Conservation (phyloP, 2,888 invertebrate species). For the Boloria selene region DNA sequence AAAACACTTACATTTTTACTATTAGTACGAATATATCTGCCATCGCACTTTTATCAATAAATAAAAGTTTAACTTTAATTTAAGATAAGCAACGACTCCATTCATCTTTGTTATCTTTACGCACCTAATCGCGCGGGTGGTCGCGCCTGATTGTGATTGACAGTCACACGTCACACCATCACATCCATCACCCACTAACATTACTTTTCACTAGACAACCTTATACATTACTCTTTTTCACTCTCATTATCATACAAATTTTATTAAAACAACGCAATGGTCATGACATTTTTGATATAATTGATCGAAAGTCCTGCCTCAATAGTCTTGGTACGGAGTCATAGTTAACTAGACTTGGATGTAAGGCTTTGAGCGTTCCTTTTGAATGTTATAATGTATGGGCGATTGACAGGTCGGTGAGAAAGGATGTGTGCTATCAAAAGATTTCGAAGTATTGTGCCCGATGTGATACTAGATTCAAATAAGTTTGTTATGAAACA, state of each 20-base stretch:
- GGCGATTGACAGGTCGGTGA: slow-evolving; percentile 44
- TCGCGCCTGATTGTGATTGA: slow-evolving; percentile 80
- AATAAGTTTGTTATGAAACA: slow-evolving; percentile 30
- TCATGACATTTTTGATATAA: slow-evolving; percentile 19
- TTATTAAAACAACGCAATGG: slow-evolving; percentile 44
- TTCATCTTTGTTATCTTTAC: slow-evolving; percentile 45
- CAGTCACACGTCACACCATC: slow-evolving; percentile 68
- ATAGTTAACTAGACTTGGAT: slow-evolving; percentile 49
- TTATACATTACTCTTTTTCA: slow-evolving; percentile 44
- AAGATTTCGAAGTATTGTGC: slow-evolving; percentile 44
- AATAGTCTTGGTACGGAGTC: slow-evolving; percentile 27
- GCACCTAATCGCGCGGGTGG: slow-evolving; percentile 78
- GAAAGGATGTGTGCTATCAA: slow-evolving; percentile 43
- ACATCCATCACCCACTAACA: slow-evolving; percentile 44
- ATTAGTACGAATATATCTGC: too few species aligned
- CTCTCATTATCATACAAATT: background rate
- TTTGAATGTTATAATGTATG: slow-evolving; percentile 50
- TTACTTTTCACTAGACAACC: slow-evolving; percentile 34
- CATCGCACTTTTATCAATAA: background rate
- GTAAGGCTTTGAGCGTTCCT: slow-evolving; percentile 54
- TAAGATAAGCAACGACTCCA: slow-evolving; percentile 48
- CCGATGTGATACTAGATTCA: slow-evolving; percentile 32
- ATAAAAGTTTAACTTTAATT: background rate
- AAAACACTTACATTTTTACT: too few species aligned
- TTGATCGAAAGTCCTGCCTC: background rate